Conservation (phyloP, 2,113 vertebrate species). For the Psophia crepitans region DNA sequence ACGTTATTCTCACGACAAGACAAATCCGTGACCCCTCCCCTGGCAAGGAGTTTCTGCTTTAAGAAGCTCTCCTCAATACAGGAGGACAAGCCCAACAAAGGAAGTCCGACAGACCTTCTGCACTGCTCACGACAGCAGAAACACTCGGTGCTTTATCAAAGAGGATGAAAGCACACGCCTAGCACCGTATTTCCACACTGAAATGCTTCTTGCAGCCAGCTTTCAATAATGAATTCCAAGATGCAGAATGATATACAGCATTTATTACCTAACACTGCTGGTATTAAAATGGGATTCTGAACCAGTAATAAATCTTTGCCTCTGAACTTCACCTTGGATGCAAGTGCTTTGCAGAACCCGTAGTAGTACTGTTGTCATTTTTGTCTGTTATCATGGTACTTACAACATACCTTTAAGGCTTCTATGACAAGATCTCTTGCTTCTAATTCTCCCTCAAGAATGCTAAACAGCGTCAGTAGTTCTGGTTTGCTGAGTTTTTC, state of each 20-base stretch:
- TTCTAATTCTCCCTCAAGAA: constrained; percentile 96
- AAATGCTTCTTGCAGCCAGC: background rate
- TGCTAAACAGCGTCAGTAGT: constrained; percentile 91
- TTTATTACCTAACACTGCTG: background rate
- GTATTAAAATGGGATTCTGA: background rate
- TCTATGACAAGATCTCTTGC: constrained; percentile 95
- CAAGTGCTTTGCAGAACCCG: background rate
- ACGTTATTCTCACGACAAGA: background rate
- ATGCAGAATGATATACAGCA: background rate
- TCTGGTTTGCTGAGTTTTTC: constrained; percentile 94
- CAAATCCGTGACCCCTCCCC: background rate
- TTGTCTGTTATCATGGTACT: background rate
- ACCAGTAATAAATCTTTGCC: background rate
- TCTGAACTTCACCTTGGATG: background rate
- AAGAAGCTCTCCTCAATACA: background rate
- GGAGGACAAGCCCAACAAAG: background rate
- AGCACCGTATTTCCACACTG: background rate
- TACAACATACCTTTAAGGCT: constrained; percentile 87
- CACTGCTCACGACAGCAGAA: background rate
- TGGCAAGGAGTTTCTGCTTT: background rate
- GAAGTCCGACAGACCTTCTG: background rate
- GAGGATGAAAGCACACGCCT: accelerated
- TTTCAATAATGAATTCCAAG: background rate
- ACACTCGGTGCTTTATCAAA: background rate
- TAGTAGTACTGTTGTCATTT: background rate